These are phyloP conservation scores for Mus pahari DNA, from an alignment of 2,113 vertebrate species.

Conservation along the genomic window DNA sequence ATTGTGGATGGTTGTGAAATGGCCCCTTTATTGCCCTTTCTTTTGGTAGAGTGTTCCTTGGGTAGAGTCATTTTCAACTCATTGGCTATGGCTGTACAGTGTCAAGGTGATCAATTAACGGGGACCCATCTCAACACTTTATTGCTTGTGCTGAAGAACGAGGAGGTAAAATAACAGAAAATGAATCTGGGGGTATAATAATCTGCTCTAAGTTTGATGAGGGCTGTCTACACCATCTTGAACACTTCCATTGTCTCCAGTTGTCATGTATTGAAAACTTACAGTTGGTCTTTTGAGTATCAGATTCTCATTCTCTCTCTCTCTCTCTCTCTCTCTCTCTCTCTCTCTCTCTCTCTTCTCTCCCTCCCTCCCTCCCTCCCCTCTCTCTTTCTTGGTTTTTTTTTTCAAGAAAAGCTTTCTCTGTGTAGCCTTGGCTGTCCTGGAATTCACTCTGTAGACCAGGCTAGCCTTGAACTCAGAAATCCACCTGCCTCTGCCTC, in stretches of 20 bases:
- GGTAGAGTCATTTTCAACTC: constrained; percentile 67
- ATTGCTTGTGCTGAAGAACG: constrained; percentile 34
- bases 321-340: too few relatives aligned
- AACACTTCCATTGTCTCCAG: not conserved
- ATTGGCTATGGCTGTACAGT: constrained; percentile 7
- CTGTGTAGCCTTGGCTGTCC: too few relatives aligned
- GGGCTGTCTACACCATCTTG: not conserved
- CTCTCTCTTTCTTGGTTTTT: too few relatives aligned
- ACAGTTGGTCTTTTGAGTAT: constrained; percentile 21
- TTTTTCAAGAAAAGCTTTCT: too few relatives aligned
- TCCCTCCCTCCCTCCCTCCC: too few relatives aligned
- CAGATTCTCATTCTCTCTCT: not conserved
- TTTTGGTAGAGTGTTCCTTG: constrained; percentile 60
- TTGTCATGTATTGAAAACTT: constrained; percentile 26
- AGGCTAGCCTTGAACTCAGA: too few relatives aligned
- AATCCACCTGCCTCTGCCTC: too few relatives aligned
- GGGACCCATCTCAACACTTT: not conserved
- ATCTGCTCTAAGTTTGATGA: too few relatives aligned
- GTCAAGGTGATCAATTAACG: constrained; percentile 8
- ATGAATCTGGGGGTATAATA: not conserved
- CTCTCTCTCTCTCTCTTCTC: too few relatives aligned
- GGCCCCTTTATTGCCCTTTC: constrained; percentile 62
- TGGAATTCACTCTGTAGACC: too few relatives aligned
- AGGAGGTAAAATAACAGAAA: constrained; percentile 10
- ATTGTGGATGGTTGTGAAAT: constrained; percentile 55